Evolutionary conservation across 2,797 vertebrate genomes (phyloP), one percentile per base, ranked within the genome.

Genomic region (Echeneis naucrates): DNA sequence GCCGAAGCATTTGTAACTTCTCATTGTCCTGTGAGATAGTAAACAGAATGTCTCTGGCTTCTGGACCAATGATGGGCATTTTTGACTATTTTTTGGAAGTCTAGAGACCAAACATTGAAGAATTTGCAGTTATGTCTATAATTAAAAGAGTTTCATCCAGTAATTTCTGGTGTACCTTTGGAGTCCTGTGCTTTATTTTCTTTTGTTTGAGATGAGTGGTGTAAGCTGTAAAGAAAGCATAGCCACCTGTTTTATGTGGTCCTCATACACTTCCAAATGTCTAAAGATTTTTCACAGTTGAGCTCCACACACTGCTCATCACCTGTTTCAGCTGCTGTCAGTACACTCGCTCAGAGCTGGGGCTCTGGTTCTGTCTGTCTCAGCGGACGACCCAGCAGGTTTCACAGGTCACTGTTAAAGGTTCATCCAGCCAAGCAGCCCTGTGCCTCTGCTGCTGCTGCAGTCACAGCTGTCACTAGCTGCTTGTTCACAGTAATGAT

Each of bases 391-490:
- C 58, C 60, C 27, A 40, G 38, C 4, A 58, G 57, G 57, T 80
- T 72, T 89, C 42, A 79, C 51, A 52, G 37, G 5, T 54, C 33
- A 80, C 81, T 68, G 55, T 38, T 69, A 77, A 77, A 78, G 74
- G 35, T 66, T 54, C 9, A 24, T 19, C 13, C 71, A 60, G 77
- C 73, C 30, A 75, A 75, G 42, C n/a, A 71, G 58, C 63, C 70
- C 30, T 0, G 0, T 80, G 16, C 72, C 26, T 0, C 0, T 81
- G 19, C 69, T 61, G 61, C 72, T 65, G 86, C 33, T 61, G 50
- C 65, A 52, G 72, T 58, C 54, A 53, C 77, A 68, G 59, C 58
- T 82, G 72, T 75, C 66, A 40, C 35, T 10, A 23, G 74, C 78
- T 87, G 79, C 72, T 83, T 68, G 76, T 53, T 59, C 58, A 75